Conservation (phyloP, 2,888 invertebrate genomes). For the Cyclophora albipunctata region DNA sequence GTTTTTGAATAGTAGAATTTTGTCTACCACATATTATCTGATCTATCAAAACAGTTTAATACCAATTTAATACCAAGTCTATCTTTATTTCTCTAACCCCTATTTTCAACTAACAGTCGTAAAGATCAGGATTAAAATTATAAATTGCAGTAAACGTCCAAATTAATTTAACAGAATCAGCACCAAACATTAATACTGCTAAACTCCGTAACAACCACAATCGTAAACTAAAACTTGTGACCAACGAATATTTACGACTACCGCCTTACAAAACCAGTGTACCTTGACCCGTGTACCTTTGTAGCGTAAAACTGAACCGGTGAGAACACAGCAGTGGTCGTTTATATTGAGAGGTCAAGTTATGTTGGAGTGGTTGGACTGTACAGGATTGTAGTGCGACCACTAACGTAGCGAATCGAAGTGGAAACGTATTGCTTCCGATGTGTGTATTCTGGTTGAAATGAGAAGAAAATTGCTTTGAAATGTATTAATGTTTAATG, state of each 20-base stretch:
- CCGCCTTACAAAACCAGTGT: conserved; percentile 17
- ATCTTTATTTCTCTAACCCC: no score
- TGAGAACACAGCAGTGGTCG: background rate
- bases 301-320: background rate
- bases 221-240: conserved; percentile 33
- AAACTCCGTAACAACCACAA: conserved; percentile 26
- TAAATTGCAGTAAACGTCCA: background rate
- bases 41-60: no score
- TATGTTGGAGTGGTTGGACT: conserved; percentile 24
- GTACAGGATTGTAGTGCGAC: conserved; percentile 17
- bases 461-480: background rate
- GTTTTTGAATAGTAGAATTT: no score
- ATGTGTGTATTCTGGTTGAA: conserved; percentile 11
- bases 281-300: conserved; percentile 11
- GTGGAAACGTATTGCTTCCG: conserved; percentile 31
- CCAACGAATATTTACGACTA: conserved; percentile 37
- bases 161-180: conserved; percentile 9
- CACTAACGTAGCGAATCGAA: conserved; percentile 27
- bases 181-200: conserved; percentile 27
- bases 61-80: no score
- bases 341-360: conserved; percentile 13
- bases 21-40: no score
- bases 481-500: background rate
- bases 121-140: background rate
- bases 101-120: background rate